Evolutionary conservation across 2,113 vertebrate species (phyloP), one percentile per base, ranked within the genome.

Genomic region (Amazona vittata): DNA sequence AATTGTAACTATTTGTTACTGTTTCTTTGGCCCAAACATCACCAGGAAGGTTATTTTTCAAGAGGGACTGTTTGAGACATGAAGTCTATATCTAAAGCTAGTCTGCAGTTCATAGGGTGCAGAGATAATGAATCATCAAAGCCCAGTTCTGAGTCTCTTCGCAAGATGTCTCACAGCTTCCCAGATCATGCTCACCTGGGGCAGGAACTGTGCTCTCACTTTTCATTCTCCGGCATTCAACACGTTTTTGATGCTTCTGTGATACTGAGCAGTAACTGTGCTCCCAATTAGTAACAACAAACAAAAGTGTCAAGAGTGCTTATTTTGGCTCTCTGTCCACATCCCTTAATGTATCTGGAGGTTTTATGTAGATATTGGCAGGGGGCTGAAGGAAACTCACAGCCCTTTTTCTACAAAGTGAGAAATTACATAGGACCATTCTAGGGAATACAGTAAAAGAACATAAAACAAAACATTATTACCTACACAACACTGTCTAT

Each of bases 161-260:
- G 0, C 35, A 11, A 11, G 26, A 41, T 71, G 25, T 35, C 35
- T 33, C 11, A 16, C 24, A 65, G 39, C 0, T 0, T 63, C 43
- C 35, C n/a, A 93, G 19, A 19, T 14, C 1, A 1, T 35, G n/a
- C 25, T 83, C 28, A 74, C 22, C 12, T 64, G 57, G 50, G 52
- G 25, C 28, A 5, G 5, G 24, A 74, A 25, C 29, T 85, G 17
- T 19, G 64, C 12, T 84, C 57, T 46, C 62, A 14, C 35, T 53
- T 84, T 26, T 78, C 1, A 0, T 6, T 33, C 11, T 29, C 11
- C 37, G 71, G 28, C 33, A 49, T 18, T 16, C 44, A 57, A 31
- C 18, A 24, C 0, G 1, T 78, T 87, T 55, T 76, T 12, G 31
- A 57, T 41, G 15, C 12, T 6, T 44, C 43, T 50, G 33, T 87